Base-by-base conservation (phyloP, 2,888 invertebrate species). In the Antheraea assamensis region DNA sequence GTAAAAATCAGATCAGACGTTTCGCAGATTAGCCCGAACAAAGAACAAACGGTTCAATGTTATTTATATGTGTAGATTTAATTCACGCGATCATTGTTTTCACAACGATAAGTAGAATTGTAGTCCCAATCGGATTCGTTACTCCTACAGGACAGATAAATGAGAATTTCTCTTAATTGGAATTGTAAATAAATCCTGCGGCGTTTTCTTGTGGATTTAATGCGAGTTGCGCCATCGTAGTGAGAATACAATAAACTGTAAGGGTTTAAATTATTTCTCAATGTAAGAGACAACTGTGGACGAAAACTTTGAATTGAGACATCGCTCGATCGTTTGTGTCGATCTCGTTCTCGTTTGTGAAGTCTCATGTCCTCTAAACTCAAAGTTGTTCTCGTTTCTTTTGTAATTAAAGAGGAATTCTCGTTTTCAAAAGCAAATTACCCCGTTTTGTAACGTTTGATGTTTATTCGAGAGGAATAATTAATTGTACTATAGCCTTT, bases 131-230 rank as follows among this genome's bases (percentile, higher is more conserved):
- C 81, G 88, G 89, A 88, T 90, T 91, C 90, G 89, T 90, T 88
- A 88, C 89, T 89, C 87, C 83, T 86, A 85, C 87, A 88, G 89
- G 87, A 90, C 89, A 91, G 90, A 91, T 92, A 92, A 93, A 93
- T 90, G 92, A 92, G 92, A 90, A 92, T 91, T 88, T 90, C 88
- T 90, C 90, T 89, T 92, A 93, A 93, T 93, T 93, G 91, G 92
- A 93, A 93, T 93, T 92, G 92, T 92, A 93, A 93, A 93, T 93
- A 92, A 93, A 92, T 89, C 89, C 89, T 89, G 90, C 87, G 91
- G 90, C 90, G 88, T 89, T 91, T 90, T 91, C 92, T 91, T 91
- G 92, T 88, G 89, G 89, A 90, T 90, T 89, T 89, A 89, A 90
- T 88, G 91, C 87, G 87, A 89, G 87, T 85, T 84, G 86, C 84